Percentiles rank a stretch among this genome's conserved stretches.
Evolutionary conservation across 1,140 invertebrate genomes (phyloP).

Genomic region (Eufriesea mexicana): DNA sequence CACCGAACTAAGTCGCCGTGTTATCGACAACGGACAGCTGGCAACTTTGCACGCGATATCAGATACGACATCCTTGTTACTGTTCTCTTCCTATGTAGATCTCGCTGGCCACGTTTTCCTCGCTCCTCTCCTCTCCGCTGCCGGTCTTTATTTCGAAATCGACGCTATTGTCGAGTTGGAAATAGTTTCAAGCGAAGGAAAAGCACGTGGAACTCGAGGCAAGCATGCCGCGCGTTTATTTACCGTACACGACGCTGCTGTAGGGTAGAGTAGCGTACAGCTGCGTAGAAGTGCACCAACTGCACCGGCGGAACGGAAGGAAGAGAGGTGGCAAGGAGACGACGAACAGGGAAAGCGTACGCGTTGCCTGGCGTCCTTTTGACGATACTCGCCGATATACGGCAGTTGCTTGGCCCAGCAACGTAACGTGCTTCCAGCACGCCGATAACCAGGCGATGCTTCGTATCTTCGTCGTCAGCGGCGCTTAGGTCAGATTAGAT

Average conservation of each 20-base stretch:
- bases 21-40: constrained; percentile 46
- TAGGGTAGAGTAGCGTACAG: constrained; percentile 2
- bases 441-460: constrained; percentile 37
- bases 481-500: constrained; percentile 43
- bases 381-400: constrained; percentile 6
- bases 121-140: background rate
- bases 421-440: constrained; percentile 27
- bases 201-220: constrained; percentile 34
- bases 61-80: constrained; percentile 24
- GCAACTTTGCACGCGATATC: constrained; percentile 31
- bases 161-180: background rate
- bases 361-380: constrained; percentile 31
- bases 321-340: constrained; percentile 31
- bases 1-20: constrained; percentile 28
- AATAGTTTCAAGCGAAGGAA: background rate
- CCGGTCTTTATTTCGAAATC: background rate
- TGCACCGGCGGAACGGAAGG: constrained; percentile 49
- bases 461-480: constrained; percentile 48
- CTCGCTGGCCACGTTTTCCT: background rate
- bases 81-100: background rate
- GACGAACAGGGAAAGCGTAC: constrained; percentile 46
- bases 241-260: constrained; percentile 18
- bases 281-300: constrained; percentile 17
- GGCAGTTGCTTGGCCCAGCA: background rate
- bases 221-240: constrained; percentile 46